Evolutionary conservation across 2,888 invertebrate genomes (phyloP), one percentile per base, ranked within the genome.

Genomic region (Agrochola litura): DNA sequence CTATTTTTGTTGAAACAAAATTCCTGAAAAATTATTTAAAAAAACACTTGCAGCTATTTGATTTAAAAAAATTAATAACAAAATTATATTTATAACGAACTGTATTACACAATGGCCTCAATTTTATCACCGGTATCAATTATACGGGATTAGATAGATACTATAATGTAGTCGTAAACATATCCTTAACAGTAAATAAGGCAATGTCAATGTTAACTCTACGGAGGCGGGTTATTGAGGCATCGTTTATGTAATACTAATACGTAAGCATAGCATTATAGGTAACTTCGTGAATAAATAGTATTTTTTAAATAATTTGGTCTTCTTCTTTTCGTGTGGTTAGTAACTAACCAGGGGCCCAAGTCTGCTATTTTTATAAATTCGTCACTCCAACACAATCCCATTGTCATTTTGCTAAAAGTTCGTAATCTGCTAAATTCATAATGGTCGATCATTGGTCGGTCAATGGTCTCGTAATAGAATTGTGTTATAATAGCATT

Each of bases 141-240:
- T 83, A 72, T 69, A 63, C 19, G 79, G 82, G 82, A 85, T 89
- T 88, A 89, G 19, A 68, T 66, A 84, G 70, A 84, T 81, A 83
- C 77, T 80, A 74, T 76, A 66, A 76, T 77, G 61, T 79, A 87
- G 71, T 79, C 73, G 58, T 77, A 79, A 70, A 71, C 76, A 77
- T 66, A 81, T 71, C 67, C 72, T 77, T 73, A 64, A 63, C 60
- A 74, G 72, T 81, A 79, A 89, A 81, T 76, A 85, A 66, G 56
- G 52, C 87, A 86, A 83, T 88, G 89, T 88, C 88, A 88, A 89
- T 89, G 89, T 89, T 86, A 87, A 83, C 58, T 78, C 77, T 58
- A 67, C 61, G 60, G 49, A 69, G 83, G 64, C n/a, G 80, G 75
- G 75, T 76, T 81, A 65, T 70, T 81, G 66, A 49, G 60, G 66